These are phyloP conservation scores for Leptoclinus maculatus DNA, from an alignment of 2,797 vertebrate species.

Conservation along the genomic window DNA sequence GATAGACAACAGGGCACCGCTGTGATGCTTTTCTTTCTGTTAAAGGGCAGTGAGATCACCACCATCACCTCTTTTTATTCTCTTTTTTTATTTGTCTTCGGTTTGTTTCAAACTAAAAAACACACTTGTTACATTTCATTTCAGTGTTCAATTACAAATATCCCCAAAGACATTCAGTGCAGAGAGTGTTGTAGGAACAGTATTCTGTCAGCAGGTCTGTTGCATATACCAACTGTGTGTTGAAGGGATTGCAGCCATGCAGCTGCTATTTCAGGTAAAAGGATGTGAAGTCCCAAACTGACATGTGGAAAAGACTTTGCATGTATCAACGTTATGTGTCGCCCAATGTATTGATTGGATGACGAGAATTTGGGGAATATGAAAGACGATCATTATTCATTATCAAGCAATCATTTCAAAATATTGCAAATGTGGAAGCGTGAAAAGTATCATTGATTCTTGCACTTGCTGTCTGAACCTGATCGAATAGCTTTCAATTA, in stretches of 20 bases:
- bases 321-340: constrained; percentile 26
- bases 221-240: constrained; percentile 14
- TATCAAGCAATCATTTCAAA: constrained; percentile 26
- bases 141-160: constrained; percentile 49
- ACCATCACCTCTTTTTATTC: constrained; percentile 16
- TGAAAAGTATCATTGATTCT: neutral
- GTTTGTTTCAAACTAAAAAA: constrained; percentile 7
- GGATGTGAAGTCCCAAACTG: constrained; percentile 7
- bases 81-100: neutral
- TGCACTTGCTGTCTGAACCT: constrained; percentile 26
- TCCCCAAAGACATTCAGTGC: constrained; percentile 42
- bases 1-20: constrained; percentile 19
- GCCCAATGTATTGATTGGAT: constrained; percentile 17
- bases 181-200: constrained; percentile 53
- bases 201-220: constrained; percentile 53
- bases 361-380: constrained; percentile 5
- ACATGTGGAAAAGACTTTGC: constrained; percentile 20
- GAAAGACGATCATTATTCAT: constrained; percentile 8
- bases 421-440: constrained; percentile 12
- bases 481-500: constrained; percentile 19
- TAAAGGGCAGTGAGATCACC: constrained; percentile 46
- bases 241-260: constrained; percentile 12
- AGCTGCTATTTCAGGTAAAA: constrained; percentile 20
- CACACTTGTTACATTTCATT: constrained; percentile 33
- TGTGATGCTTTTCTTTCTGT: constrained; percentile 41